phyloP scores from a whole-genome alignment of 2,113 vertebrate species.

The Butorides virescens region DNA sequence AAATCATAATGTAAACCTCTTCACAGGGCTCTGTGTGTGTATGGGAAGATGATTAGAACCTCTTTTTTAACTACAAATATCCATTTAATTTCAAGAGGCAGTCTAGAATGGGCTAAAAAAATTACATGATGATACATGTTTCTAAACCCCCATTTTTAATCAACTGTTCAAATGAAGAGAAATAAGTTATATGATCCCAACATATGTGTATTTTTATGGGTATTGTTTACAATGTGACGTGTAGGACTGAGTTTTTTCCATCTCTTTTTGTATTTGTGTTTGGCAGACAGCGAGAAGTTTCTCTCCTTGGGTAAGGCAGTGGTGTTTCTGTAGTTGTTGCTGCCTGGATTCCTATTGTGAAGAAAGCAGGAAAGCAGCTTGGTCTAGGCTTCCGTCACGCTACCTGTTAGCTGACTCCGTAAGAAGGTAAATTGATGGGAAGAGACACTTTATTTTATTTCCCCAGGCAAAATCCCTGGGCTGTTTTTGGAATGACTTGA shows the following conservation, averaged over 20 bases:
- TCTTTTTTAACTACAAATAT: not conserved
- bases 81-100: not conserved
- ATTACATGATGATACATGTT: not conserved
- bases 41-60: not conserved
- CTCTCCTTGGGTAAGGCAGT: not conserved
- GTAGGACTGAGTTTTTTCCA: not conserved
- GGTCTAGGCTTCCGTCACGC: not conserved
- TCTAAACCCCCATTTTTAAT: not conserved
- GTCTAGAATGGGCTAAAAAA: not conserved
- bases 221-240: not conserved
- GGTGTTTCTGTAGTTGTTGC: not conserved
- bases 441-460: not conserved
- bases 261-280: not conserved
- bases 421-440: not conserved
- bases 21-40: not conserved
- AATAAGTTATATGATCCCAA: not conserved
- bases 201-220: rapidly evolving
- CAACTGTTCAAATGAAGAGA: not conserved
- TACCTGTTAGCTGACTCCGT: not conserved
- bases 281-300: not conserved
- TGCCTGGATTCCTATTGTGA: not conserved
- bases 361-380: not conserved
- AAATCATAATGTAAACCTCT: not conserved
- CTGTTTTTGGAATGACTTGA: not conserved
- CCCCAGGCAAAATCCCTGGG: not conserved